These are phyloP conservation scores for Tichodroma muraria DNA, from an alignment of 2,113 vertebrate species.

Conservation along the genomic window DNA sequence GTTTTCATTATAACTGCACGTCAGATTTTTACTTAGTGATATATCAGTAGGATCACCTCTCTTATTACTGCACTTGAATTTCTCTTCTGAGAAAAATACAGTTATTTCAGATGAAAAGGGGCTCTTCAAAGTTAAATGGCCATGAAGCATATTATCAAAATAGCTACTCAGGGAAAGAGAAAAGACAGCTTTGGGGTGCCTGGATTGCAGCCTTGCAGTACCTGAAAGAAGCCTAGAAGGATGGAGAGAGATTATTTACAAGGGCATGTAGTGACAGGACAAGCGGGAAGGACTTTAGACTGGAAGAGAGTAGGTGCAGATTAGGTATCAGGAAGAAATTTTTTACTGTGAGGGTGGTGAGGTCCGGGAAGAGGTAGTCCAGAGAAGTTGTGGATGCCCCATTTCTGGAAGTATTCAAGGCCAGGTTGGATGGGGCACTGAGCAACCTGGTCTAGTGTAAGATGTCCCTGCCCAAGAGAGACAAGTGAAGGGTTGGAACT, in stretches of 20 bases:
- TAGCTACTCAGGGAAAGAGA: neutral
- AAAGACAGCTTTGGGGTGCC: neutral
- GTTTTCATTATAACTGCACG: constrained; percentile 53
- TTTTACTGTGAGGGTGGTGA: neutral
- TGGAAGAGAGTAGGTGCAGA: neutral
- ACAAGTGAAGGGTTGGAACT: neutral
- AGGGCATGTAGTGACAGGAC: neutral
- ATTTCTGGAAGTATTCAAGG: neutral
- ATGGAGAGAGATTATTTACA: neutral
- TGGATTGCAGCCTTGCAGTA: neutral
- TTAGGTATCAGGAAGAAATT: neutral
- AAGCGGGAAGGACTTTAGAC: neutral
- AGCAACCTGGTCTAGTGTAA: neutral
- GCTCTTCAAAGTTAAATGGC: neutral
- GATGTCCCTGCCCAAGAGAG: neutral
- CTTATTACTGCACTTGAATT: constrained; percentile 36
- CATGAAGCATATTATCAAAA: neutral
- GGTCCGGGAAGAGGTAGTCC: neutral
- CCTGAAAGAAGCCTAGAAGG: neutral
- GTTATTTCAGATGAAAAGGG: constrained; percentile 4
- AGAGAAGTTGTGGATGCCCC: neutral
- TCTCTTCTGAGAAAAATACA: constrained; percentile 13
- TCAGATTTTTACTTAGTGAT: constrained; percentile 52
- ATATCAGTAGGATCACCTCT: constrained; percentile 44
- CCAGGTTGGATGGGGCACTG: neutral